phyloP scores from a whole-genome alignment of 2,797 vertebrate genomes.

The Phataginus tetradactyla region DNA sequence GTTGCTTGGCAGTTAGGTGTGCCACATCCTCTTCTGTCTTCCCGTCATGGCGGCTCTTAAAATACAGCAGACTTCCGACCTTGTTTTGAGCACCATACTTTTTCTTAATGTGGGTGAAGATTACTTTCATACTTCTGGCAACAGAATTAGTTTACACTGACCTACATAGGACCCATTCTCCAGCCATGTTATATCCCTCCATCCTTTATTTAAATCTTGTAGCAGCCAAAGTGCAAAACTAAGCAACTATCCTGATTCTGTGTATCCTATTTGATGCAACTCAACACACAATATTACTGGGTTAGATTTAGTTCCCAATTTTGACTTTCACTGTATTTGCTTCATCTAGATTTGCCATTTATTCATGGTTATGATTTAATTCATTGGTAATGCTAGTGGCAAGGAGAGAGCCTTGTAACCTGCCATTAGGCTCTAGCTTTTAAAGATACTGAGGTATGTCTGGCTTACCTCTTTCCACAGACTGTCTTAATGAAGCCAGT shows the following conservation, averaged over 20 bases:
- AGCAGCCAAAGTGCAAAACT: slow-evolving; percentile 13
- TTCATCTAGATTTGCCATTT: background rate
- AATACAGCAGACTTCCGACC: background rate
- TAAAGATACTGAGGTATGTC: background rate
- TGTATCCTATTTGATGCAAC: background rate
- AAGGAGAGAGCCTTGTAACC: background rate
- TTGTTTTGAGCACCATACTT: background rate
- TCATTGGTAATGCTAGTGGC: background rate
- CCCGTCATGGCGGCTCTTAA: background rate
- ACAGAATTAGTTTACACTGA: background rate
- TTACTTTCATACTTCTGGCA: background rate
- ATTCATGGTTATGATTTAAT: background rate
- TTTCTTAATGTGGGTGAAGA: background rate
- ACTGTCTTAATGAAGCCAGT: background rate
- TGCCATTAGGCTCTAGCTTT: background rate
- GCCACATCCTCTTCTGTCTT: background rate
- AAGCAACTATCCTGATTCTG: background rate
- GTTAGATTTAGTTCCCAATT: background rate
- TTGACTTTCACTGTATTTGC: background rate
- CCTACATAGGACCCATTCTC: background rate
- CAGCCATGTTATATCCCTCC: background rate
- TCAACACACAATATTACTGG: background rate
- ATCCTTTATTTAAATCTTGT: background rate
- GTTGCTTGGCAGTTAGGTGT: background rate
- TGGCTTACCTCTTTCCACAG: background rate